These are phyloP conservation scores for Caenorhabditis sulstoni DNA, from an alignment of 2,888 invertebrate species.

Conservation along the genomic window DNA sequence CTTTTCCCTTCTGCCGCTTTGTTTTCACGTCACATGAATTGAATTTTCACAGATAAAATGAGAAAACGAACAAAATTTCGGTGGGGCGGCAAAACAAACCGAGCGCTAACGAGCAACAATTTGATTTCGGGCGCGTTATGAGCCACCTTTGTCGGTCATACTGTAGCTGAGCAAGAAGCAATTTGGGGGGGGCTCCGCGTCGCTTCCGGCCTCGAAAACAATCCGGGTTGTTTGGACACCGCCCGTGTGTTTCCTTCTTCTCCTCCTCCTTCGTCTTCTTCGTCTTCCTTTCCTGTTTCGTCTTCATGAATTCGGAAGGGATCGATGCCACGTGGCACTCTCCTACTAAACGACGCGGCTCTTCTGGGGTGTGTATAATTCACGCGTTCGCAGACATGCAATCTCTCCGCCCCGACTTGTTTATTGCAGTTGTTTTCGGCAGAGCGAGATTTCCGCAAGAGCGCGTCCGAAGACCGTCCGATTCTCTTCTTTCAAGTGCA, in stretches of 20 bases:
- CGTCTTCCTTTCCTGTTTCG: not conserved
- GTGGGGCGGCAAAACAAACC: conserved; percentile 5
- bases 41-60: conserved; percentile 35
- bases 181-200: conserved; percentile 5
- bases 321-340: conserved; percentile 6
- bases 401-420: conserved; percentile 18
- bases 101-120: conserved; percentile 11
- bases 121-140: conserved; percentile 14
- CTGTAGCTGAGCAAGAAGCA: conserved; percentile 8
- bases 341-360: not conserved
- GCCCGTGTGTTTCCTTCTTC: too few relatives aligned
- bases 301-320: not conserved
- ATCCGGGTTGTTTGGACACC: not conserved
- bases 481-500: conserved; percentile 16
- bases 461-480: not conserved
- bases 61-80: conserved; percentile 30
- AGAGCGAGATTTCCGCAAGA: conserved; percentile 13
- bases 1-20: conserved; percentile 19
- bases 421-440: conserved; percentile 33
- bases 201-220: conserved; percentile 16
- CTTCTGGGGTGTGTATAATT: conserved; percentile 26
- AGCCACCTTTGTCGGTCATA: conserved; percentile 15
- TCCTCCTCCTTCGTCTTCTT: too few relatives aligned
- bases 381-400: conserved; percentile 50
- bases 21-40: conserved; percentile 44